phyloP scores from a whole-genome alignment of 2,888 invertebrate species.

The Conomelus anceps region DNA sequence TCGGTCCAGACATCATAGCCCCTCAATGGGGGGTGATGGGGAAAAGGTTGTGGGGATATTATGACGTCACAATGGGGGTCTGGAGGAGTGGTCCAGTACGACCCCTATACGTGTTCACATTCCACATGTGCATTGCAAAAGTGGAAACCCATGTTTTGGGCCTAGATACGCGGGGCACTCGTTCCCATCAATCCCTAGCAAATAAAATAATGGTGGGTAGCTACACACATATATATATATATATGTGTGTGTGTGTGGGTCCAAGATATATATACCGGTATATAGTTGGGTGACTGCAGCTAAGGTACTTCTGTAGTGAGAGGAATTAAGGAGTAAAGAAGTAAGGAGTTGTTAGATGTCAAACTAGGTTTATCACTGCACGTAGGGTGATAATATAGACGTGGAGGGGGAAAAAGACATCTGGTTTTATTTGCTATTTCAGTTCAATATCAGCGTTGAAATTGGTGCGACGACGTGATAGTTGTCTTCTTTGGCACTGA shows the following conservation, averaged over 20 bases:
- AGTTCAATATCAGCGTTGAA: too few species aligned
- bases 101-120: neutral
- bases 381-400: neutral
- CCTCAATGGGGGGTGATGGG: too few species aligned
- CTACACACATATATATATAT: neutral
- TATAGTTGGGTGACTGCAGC: neutral
- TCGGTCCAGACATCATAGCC: too few species aligned
- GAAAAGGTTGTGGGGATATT: too few species aligned
- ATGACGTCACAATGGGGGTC: too few species aligned
- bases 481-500: too few species aligned
- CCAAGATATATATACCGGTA: neutral
- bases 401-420: neutral
- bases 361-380: neutral
- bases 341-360: neutral
- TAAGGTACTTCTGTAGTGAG: too few species aligned
- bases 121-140: neutral
- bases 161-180: neutral
- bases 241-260: neutral
- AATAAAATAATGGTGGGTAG: neutral
- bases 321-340: neutral
- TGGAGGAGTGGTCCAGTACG: neutral
- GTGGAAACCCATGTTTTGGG: neutral
- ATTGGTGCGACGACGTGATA: too few species aligned
- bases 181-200: neutral
- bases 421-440: too few species aligned